Base-by-base conservation (phyloP, 2,113 vertebrate species). In the Thoracochromis brauschi region DNA sequence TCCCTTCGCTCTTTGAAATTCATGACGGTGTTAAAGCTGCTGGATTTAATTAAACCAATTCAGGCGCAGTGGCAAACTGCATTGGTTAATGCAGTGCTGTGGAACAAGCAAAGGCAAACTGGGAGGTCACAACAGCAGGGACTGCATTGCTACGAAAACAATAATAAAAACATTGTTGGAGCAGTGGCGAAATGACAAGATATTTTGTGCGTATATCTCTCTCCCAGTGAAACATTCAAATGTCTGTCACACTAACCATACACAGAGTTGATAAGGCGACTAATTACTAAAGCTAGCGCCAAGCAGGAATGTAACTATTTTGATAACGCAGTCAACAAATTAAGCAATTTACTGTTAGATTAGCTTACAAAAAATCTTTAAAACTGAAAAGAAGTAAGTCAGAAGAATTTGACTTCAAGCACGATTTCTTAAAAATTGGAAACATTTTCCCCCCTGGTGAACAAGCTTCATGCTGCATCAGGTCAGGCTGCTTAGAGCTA, bases 1-100 rank as follows among this genome's bases (percentile, higher is more conserved):
- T 89, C 88, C 80, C 60, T 73, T 84, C 78, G 54, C 91, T 88
- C 90, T 94, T 94, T 95, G 93, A 95, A 95, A 95, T 96, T 93
- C 93, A 94, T 92, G 88, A 91, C 68, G 5, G 88, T 86, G 92
- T 94, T 93, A 91, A 93, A 89, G 91, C 86, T 90, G 84, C 93
- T 92, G 86, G 91, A 94, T 95, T 94, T 95, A 96, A 96, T 96
- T 95, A 96, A 95, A 95, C 86, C 91, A 91, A 91, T 94, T 90
- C 91, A 94, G 92, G 91, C 82, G 38, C 71, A 51, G 84, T 91
- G 82, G 88, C 86, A 92, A 93, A 89, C 89, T 71, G 93, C 91
- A 94, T 91, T 89, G 93, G 91, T 87, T 92, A 86, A 87, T 35
- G 93, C 93, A 86, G 82, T 1, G 55, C 93, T 68, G 90, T 92